Percentiles rank a stretch among this genome's conserved stretches.
phyloP scores from a whole-genome alignment of 2,888 invertebrate genomes.

The Agriopis aurantiaria region DNA sequence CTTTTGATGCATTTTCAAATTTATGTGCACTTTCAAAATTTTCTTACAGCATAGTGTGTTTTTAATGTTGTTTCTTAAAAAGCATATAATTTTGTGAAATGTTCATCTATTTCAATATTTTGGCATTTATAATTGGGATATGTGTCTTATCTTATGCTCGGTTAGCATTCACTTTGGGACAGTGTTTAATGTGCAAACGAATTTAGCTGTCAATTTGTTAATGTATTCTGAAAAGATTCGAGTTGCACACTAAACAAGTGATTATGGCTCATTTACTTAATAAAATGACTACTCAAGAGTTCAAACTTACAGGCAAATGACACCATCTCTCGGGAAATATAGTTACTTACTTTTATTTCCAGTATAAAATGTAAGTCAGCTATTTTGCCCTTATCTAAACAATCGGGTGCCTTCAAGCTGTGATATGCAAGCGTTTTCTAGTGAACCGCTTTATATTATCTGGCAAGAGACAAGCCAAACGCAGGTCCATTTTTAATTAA shows the following conservation, averaged over 20 bases:
- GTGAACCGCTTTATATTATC: no score
- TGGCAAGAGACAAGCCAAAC: no score
- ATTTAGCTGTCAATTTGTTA: background rate
- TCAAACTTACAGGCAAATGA: background rate
- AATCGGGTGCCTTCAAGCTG: no score
- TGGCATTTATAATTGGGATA: background rate
- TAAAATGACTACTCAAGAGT: background rate
- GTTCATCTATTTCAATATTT: constrained; percentile 16
- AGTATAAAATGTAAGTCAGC: no score
- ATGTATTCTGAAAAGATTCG: constrained; percentile 1
- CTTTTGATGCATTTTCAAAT: constrained; percentile 31
- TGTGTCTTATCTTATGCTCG: constrained; percentile 1
- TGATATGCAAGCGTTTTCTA: no score
- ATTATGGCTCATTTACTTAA: constrained; percentile 18
- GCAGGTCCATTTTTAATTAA: no score
- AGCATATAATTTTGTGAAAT: constrained; percentile 34
- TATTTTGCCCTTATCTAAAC: no score
- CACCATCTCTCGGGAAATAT: background rate
- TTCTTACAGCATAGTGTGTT: background rate
- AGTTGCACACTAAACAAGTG: constrained; percentile 9
- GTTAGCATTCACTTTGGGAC: constrained; percentile 28
- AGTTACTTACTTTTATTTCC: no score
- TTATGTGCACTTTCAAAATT: constrained; percentile 28
- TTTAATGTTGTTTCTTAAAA: background rate
- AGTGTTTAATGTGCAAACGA: constrained; percentile 39